Evolutionary conservation across 2,113 vertebrate species (phyloP).

Genomic region (Alouatta palliata): DNA sequence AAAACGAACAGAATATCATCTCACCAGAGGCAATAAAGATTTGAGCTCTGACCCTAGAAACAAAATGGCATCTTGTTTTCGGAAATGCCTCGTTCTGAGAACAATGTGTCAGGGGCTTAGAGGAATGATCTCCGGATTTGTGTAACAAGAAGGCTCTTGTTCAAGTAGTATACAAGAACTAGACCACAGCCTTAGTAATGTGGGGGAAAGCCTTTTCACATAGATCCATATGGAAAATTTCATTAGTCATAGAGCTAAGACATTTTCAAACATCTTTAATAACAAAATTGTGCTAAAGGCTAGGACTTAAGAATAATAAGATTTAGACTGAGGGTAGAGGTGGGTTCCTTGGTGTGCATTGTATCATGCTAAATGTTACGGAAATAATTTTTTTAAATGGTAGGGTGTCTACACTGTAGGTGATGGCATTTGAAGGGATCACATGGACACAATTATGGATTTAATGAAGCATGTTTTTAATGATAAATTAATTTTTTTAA

Average conservation of each 20-base stretch:
- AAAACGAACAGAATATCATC: slow-evolving; percentile 48
- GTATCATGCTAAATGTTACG: neutral
- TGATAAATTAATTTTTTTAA: neutral
- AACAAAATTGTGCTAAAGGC: neutral
- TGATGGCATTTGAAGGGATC: neutral
- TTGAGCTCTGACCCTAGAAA: slow-evolving; percentile 5
- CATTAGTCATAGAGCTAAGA: neutral
- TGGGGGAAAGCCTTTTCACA: neutral
- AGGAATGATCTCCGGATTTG: slow-evolving; percentile 29
- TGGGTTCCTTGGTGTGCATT: neutral
- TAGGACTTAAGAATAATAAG: slow-evolving; percentile 12
- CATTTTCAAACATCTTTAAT: slow-evolving; percentile 7
- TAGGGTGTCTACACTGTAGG: neutral
- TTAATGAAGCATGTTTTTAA: neutral
- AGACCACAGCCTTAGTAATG: neutral
- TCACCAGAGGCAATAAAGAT: slow-evolving; percentile 50
- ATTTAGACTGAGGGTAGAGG: neutral
- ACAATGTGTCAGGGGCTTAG: neutral
- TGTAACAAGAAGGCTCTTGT: slow-evolving; percentile 29
- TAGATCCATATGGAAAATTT: neutral
- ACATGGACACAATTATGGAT: neutral
- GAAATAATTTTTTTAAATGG: neutral
- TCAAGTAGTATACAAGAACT: neutral
- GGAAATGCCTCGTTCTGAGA: slow-evolving; percentile 17
- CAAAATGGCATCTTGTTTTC: slow-evolving; percentile 54